phyloP scores from a whole-genome alignment of 2,113 vertebrate species.

The Seriola aureovittata region DNA sequence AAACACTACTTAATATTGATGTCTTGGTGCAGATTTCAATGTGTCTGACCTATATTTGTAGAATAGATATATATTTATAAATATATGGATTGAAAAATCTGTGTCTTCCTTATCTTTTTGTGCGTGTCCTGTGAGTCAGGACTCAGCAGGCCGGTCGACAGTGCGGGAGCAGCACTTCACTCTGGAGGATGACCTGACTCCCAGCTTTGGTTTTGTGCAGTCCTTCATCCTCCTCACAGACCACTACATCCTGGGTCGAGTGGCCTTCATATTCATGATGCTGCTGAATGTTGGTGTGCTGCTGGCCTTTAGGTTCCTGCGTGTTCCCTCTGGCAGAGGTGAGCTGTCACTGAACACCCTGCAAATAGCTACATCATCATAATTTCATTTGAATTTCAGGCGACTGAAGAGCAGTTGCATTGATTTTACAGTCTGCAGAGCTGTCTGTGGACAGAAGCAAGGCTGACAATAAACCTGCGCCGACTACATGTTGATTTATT shows the following conservation, averaged over 20 bases:
- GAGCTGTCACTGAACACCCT: constrained; percentile 42
- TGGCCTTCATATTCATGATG: constrained; percentile 84
- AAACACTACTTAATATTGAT: not conserved
- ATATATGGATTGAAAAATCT: not conserved
- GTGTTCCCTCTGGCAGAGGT: constrained; percentile 87
- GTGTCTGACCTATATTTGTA: not conserved
- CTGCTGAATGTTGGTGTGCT: constrained; percentile 88
- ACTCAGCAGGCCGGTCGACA: constrained; percentile 86
- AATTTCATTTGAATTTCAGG: not conserved
- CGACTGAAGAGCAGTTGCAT: not conserved
- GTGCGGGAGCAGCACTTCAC: constrained; percentile 89
- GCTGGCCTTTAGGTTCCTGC: constrained; percentile 86
- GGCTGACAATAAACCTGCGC: not conserved
- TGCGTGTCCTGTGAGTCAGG: constrained; percentile 78
- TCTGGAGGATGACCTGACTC: constrained; percentile 86
- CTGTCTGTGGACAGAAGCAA: not conserved
- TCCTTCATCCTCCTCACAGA: constrained; percentile 95
- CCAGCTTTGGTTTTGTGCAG: constrained; percentile 88
- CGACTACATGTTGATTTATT: not conserved
- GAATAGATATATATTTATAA: too few species aligned
- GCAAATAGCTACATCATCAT: not conserved
- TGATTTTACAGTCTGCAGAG: not conserved
- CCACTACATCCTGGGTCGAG: constrained; percentile 88
- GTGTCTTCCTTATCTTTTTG: not conserved
- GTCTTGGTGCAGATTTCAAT: not conserved